Evolutionary conservation across 35 echinoderm and acorn worm species (phyloP).

Genomic region (Diadema setosum): DNA sequence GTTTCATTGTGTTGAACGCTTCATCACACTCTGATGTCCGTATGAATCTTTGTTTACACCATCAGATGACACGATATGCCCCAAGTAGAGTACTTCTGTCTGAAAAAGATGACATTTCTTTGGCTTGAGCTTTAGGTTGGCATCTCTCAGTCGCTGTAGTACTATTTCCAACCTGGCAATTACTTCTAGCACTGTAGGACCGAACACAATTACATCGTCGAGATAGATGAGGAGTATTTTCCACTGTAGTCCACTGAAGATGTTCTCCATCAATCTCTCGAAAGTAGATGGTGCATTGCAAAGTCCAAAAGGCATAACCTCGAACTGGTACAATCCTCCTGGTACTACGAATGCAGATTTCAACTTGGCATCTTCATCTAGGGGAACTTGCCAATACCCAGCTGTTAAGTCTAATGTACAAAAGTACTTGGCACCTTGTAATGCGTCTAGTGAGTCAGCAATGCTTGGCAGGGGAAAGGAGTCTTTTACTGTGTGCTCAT

Average conservation of each 20-base stretch:
- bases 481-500: conserved; percentile 53
- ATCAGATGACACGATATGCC: conserved; percentile 29
- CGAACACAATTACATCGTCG: conserved; percentile 58
- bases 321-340: conserved; percentile 52
- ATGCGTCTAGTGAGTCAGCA: conserved; percentile 48
- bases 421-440: conserved; percentile 54
- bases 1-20: background rate
- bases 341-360: conserved; percentile 66
- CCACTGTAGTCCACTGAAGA: conserved; percentile 35
- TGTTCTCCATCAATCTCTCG: conserved; percentile 47
- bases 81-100: conserved; percentile 50
- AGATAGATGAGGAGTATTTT: conserved; percentile 55
- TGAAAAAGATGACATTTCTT: conserved; percentile 52
- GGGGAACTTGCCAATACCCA: conserved; percentile 77
- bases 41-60: conserved; percentile 27
- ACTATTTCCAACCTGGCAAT: conserved; percentile 16
- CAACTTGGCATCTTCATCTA: conserved; percentile 25
- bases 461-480: conserved; percentile 61
- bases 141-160: background rate
- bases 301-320: conserved; percentile 65
- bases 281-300: no score
- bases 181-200: background rate
- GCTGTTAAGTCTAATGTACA: conserved; percentile 62
- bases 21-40: conserved; percentile 12
- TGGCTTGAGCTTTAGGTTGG: conserved; percentile 29